phyloP scores from a whole-genome alignment of 1,140 invertebrate genomes.

The Olivierus martensii region DNA sequence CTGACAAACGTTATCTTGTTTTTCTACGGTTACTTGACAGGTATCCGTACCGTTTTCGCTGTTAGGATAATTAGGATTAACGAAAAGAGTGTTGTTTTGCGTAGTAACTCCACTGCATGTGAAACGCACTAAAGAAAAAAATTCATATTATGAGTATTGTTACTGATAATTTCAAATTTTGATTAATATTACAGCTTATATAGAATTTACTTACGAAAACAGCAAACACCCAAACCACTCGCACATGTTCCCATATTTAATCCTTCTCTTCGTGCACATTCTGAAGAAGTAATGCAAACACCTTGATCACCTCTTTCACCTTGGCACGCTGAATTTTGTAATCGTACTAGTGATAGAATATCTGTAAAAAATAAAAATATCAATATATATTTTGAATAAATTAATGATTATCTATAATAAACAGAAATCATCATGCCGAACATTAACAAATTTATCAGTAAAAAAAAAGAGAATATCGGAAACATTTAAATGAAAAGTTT shows the following conservation, averaged over 20 bases:
- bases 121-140: constrained; percentile 33
- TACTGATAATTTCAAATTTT: neutral
- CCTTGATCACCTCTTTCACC: constrained; percentile 18
- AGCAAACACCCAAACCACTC: constrained; percentile 63
- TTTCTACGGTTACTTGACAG: constrained; percentile 52
- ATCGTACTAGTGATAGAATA: constrained; percentile 8
- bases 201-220: constrained; percentile 53
- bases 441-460: too few species aligned
- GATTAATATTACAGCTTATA: neutral
- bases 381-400: too few species aligned
- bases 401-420: too few species aligned
- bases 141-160: neutral
- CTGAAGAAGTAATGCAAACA: constrained; percentile 40
- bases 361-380: neutral
- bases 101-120: constrained; percentile 56
- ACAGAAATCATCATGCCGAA: too few species aligned
- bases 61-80: constrained; percentile 63
- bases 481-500: too few species aligned
- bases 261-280: constrained; percentile 47
- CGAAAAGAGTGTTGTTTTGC: constrained; percentile 72
- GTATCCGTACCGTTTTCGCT: constrained; percentile 47
- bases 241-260: constrained; percentile 47
- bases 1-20: constrained; percentile 55
- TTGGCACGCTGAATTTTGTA: constrained; percentile 20
- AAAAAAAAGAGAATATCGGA: too few species aligned